A percentile compares a stretch with the other conserved stretches of the same genome.
These are phyloP conservation scores for Propsilocerus akamusi DNA, from an alignment of 1,140 invertebrate species.

Conservation along the genomic window DNA sequence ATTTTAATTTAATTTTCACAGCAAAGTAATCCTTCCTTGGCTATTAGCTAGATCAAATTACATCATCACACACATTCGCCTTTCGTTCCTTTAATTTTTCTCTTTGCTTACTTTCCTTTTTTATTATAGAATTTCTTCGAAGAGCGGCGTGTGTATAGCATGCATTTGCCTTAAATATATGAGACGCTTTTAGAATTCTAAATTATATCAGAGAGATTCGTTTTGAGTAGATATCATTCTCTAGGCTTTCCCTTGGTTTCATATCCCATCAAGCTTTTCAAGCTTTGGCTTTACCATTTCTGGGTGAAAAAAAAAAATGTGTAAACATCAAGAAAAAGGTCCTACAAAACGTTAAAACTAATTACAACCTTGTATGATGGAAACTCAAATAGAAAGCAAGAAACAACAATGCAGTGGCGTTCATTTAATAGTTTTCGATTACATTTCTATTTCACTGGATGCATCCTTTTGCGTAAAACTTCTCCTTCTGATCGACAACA, in stretches of 20 bases:
- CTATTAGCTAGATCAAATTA: conserved; percentile 3
- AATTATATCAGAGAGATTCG: neutral
- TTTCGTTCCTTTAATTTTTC: neutral
- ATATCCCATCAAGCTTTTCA: neutral
- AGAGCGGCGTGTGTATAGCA: too few relatives aligned
- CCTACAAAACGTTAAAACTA: neutral
- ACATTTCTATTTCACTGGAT: too few relatives aligned
- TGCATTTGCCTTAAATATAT: conserved; percentile 1
- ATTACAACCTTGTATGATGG: neutral
- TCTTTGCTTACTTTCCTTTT: neutral
- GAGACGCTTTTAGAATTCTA: neutral
- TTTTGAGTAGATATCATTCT: too few relatives aligned
- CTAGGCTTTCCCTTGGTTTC: too few relatives aligned
- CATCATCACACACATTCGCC: neutral
- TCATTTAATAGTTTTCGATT: too few relatives aligned
- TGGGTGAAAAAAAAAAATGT: neutral
- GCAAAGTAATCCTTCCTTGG: conserved; percentile 2
- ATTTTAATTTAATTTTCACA: conserved; percentile 4
- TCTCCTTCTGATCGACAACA: neutral
- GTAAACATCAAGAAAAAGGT: neutral
- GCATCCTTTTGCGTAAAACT: too few relatives aligned
- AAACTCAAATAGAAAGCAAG: too few relatives aligned
- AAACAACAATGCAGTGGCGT: too few relatives aligned
- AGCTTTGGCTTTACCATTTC: neutral
- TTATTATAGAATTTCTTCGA: too few relatives aligned